A percentile compares a stretch with the other conserved stretches of the same genome.
phyloP scores from a whole-genome alignment of 2,888 invertebrate species.

The Phymatocera aterrima region DNA sequence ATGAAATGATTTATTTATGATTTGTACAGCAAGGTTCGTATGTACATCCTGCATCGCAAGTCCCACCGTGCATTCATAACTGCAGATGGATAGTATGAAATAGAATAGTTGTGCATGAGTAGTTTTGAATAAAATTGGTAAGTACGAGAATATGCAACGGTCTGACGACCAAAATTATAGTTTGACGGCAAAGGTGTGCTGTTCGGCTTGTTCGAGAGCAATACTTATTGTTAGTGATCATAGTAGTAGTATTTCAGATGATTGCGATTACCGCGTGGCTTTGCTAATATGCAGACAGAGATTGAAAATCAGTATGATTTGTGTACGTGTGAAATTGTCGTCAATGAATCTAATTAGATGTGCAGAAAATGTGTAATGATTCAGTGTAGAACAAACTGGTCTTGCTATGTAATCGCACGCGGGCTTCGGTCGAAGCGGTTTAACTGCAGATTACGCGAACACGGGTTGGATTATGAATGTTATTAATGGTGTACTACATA shows the following conservation, averaged over 20 bases:
- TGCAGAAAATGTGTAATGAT: neutral
- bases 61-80: no score
- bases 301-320: no score
- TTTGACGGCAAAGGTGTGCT: no score
- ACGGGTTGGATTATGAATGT: neutral
- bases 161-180: no score
- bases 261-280: no score
- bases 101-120: neutral
- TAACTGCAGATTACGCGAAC: neutral
- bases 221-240: no score
- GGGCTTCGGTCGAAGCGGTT: neutral
- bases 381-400: neutral
- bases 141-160: neutral
- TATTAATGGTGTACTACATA: neutral
- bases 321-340: no score
- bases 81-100: neutral
- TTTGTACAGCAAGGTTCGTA: constrained; percentile 2
- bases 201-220: no score
- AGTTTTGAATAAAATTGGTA: no score
- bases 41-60: constrained; percentile 1
- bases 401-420: neutral
- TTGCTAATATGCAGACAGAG: no score
- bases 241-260: no score
- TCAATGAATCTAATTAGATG: neutral
- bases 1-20: neutral